Evolutionary conservation across 2,797 vertebrate genomes (phyloP).

Genomic region (Spinibarbus caldwelli): DNA sequence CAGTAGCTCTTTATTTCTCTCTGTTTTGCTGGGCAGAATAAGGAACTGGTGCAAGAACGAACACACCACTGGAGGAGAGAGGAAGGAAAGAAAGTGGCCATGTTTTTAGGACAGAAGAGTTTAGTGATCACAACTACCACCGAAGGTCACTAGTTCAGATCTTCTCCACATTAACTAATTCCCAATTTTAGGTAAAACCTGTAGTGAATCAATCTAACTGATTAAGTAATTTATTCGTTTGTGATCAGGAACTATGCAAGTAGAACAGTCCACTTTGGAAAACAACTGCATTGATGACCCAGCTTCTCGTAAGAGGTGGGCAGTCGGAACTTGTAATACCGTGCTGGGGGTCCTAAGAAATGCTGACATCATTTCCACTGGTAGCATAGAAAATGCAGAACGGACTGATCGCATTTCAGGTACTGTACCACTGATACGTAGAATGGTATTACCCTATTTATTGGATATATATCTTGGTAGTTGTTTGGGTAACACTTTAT

Average conservation of each 20-base stretch:
- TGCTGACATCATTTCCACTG: constrained; percentile 78
- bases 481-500: neutral
- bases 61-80: constrained; percentile 64
- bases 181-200: neutral
- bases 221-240: neutral
- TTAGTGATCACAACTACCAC: constrained; percentile 66
- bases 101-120: constrained; percentile 72
- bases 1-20: neutral
- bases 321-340: constrained; percentile 65
- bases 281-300: constrained; percentile 44
- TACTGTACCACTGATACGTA: neutral
- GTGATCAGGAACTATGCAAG: constrained; percentile 34
- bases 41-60: constrained; percentile 59
- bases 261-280: constrained; percentile 25
- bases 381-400: constrained; percentile 65
- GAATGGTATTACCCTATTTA: too few species aligned
- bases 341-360: constrained; percentile 77
- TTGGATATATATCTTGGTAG: neutral
- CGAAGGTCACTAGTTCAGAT: constrained; percentile 72
- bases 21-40: constrained; percentile 34
- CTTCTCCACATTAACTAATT: neutral
- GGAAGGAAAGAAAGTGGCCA: constrained; percentile 69
- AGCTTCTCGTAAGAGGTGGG: constrained; percentile 78
- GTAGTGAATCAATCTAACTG: neutral
- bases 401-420: constrained; percentile 38